Evolutionary conservation across 2,888 invertebrate genomes (phyloP).

Genomic region (Rhyacophila evoluta): DNA sequence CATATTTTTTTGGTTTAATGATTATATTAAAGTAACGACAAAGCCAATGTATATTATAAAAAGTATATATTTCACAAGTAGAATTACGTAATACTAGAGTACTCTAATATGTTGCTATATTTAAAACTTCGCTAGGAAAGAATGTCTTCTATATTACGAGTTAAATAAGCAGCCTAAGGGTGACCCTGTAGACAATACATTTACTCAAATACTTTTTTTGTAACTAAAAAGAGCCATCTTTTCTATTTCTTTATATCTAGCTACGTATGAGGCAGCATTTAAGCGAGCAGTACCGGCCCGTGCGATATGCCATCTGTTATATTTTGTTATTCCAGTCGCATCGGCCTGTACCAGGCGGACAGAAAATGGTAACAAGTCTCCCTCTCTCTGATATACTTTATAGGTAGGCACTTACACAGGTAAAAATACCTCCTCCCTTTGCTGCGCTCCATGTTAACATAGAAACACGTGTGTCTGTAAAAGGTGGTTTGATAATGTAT

Average conservation of each 20-base stretch:
- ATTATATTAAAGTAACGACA: too few species aligned
- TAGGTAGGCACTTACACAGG: constrained; percentile 35
- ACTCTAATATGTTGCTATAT: too few species aligned
- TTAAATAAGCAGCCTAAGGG: not conserved
- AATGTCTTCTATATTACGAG: too few species aligned
- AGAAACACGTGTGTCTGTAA: constrained; percentile 42
- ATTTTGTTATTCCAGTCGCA: constrained; percentile 54
- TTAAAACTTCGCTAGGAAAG: too few species aligned
- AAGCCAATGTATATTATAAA: too few species aligned
- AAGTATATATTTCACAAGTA: too few species aligned
- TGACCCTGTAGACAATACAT: not conserved
- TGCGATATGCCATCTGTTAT: constrained; percentile 54
- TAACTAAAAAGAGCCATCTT: constrained; percentile 1
- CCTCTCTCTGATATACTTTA: constrained; percentile 28
- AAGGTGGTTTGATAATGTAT: constrained; percentile 49
- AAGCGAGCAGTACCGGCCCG: constrained; percentile 40
- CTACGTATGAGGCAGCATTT: constrained; percentile 7
- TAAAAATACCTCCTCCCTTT: constrained; percentile 28
- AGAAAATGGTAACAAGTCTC: constrained; percentile 51
- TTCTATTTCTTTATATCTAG: not conserved
- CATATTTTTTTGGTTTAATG: too few species aligned
- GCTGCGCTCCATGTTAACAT: constrained; percentile 33
- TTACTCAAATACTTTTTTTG: not conserved
- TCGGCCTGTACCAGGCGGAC: constrained; percentile 52
- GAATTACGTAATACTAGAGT: too few species aligned